These are phyloP conservation scores for Spinibarbus caldwelli DNA, from an alignment of 2,797 vertebrate species.

Conservation along the genomic window DNA sequence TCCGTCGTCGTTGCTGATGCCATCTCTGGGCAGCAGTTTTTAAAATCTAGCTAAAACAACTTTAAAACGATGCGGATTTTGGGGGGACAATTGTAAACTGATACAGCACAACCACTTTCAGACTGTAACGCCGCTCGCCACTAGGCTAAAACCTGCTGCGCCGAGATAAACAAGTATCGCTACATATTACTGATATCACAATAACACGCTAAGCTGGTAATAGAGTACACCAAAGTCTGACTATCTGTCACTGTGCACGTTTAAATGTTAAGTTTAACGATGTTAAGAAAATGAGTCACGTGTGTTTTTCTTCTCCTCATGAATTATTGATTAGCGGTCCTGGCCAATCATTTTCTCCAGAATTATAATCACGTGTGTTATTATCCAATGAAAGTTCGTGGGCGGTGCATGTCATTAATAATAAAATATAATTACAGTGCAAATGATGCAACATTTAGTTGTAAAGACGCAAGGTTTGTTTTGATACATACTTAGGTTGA, in stretches of 20 bases:
- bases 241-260: background rate
- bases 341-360: conserved; percentile 10
- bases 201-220: background rate
- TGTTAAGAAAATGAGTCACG: conserved; percentile 23
- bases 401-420: conserved; percentile 10
- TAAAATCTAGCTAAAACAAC: conserved; percentile 12
- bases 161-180: conserved; percentile 11
- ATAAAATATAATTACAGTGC: background rate
- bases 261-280: background rate
- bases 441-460: conserved; percentile 30
- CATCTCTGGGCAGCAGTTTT: conserved; percentile 69
- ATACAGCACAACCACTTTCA: conserved; percentile 44
- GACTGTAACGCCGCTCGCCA: conserved; percentile 10
- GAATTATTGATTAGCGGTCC: conserved; percentile 8
- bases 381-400: conserved; percentile 12
- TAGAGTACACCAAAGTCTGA: background rate
- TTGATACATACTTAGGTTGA: background rate
- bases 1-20: conserved; percentile 81
- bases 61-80: conserved; percentile 34
- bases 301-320: conserved; percentile 34
- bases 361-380: background rate
- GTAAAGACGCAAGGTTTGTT: background rate
- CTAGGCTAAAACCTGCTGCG: conserved; percentile 27
- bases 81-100: conserved; percentile 38
- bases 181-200: conserved; percentile 3